A percentile compares a stretch with the other conserved stretches of the same genome.
phyloP scores from a whole-genome alignment of 1,140 invertebrate species.

The Oppia nitens region DNA sequence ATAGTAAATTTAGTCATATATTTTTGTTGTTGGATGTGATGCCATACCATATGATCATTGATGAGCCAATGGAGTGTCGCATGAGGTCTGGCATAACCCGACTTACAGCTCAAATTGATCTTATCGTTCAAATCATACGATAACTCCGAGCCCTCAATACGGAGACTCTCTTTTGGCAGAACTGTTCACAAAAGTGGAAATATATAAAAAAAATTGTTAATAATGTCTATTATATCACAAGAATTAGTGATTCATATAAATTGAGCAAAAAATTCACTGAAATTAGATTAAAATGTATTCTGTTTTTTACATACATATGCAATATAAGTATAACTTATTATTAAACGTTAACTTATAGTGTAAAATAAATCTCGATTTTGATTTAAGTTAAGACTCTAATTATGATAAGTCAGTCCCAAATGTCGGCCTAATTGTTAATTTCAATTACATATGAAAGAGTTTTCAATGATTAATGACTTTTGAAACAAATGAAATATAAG shows the following conservation, averaged over 20 bases:
- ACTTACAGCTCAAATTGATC: conserved; percentile 21
- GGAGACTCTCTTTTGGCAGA: conserved; percentile 17
- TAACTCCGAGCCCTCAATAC: conserved; percentile 17
- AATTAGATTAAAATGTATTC: neutral
- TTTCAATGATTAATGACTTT: neutral
- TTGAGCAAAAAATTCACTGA: neutral
- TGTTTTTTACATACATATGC: neutral
- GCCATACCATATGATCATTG: conserved; percentile 19
- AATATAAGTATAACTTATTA: neutral
- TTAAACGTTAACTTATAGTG: no score
- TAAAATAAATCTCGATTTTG: neutral
- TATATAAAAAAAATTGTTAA: conserved; percentile 2
- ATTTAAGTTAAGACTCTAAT: neutral
- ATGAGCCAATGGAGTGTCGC: conserved; percentile 19
- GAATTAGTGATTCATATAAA: no score
- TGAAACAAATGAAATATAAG: neutral
- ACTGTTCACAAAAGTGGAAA: conserved; percentile 14
- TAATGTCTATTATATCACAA: neutral
- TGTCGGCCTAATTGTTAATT: neutral
- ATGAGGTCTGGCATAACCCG: conserved; percentile 19
- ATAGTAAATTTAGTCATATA: neutral
- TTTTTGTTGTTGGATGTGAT: neutral
- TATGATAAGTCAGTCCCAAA: neutral
- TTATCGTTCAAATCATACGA: conserved; percentile 18
- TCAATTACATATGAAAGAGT: neutral